phyloP scores from a whole-genome alignment of 2,888 invertebrate genomes.

The Trypoxylon attenuatum region DNA sequence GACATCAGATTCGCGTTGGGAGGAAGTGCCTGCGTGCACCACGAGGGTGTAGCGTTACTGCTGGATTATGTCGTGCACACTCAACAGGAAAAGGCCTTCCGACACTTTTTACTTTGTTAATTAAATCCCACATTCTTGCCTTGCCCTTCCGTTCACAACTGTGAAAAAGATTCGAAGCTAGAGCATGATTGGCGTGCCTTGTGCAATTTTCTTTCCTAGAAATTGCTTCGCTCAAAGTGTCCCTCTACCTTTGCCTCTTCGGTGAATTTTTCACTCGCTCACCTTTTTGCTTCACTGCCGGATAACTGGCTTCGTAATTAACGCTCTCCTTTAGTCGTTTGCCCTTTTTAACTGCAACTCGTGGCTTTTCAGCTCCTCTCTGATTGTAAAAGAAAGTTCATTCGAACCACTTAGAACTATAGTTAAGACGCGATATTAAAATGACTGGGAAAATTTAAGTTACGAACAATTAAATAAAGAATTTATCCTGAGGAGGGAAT shows the following conservation, averaged over 20 bases:
- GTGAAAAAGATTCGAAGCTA: not conserved
- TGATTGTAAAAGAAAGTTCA: no score
- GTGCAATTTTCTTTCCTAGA: not conserved
- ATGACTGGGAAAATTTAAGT: no score
- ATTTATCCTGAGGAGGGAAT: no score
- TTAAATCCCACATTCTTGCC: slow-evolving; percentile 17
- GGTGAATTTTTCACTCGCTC: not conserved
- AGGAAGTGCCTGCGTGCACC: no score
- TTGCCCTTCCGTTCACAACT: slow-evolving; percentile 1
- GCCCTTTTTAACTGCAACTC: no score
- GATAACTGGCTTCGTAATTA: not conserved
- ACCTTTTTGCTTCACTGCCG: not conserved
- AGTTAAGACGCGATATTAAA: no score
- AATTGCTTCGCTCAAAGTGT: not conserved
- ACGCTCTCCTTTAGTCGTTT: no score
- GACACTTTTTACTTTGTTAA: slow-evolving; percentile 28
- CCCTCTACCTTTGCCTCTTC: not conserved
- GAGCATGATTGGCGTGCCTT: not conserved
- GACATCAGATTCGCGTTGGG: slow-evolving; percentile 46
- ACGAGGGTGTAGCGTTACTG: slow-evolving; percentile 52
- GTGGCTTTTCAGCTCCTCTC: no score
- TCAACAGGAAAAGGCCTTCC: slow-evolving; percentile 31
- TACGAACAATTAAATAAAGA: no score
- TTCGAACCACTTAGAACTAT: no score
- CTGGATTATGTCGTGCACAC: slow-evolving; percentile 39